Percentiles rank a stretch among this genome's conserved stretches.
phyloP scores from a whole-genome alignment of 2,888 invertebrate genomes.

The Podotricha telesiphe region DNA sequence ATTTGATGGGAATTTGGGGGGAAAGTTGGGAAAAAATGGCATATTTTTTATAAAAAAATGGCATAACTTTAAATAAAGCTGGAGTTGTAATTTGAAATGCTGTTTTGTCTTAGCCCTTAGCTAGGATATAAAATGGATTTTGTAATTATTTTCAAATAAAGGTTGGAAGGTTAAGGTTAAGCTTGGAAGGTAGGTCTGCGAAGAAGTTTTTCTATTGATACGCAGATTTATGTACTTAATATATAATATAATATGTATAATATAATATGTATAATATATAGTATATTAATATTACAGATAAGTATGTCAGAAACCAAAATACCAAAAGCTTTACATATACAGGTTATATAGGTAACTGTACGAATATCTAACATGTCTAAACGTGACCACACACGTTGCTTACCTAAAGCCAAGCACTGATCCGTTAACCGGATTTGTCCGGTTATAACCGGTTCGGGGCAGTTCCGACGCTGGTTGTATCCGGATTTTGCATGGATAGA shows the following conservation, averaged over 20 bases:
- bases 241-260: too few relatives aligned
- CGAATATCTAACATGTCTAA: conserved; percentile 45
- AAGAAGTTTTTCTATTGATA: too few relatives aligned
- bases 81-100: not conserved
- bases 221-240: too few relatives aligned
- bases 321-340: conserved; percentile 5
- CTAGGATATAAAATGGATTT: too few relatives aligned
- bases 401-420: conserved; percentile 47
- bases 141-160: too few relatives aligned
- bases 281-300: not conserved
- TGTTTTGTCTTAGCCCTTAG: too few relatives aligned
- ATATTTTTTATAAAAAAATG: not conserved
- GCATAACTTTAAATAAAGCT: too few relatives aligned
- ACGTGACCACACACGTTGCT: conserved; percentile 45
- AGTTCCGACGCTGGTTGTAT: conserved; percentile 55
- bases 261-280: not conserved
- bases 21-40: not conserved
- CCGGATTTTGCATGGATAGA: conserved; percentile 63
- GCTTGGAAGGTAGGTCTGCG: too few relatives aligned
- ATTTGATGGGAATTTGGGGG: conserved; percentile 21
- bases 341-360: conserved; percentile 19
- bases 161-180: too few relatives aligned
- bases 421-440: conserved; percentile 55
- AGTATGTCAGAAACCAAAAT: not conserved
- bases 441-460: conserved; percentile 51